Evolutionary conservation across 2,113 vertebrate genomes (phyloP).

Genomic region (Zosterops lateralis): DNA sequence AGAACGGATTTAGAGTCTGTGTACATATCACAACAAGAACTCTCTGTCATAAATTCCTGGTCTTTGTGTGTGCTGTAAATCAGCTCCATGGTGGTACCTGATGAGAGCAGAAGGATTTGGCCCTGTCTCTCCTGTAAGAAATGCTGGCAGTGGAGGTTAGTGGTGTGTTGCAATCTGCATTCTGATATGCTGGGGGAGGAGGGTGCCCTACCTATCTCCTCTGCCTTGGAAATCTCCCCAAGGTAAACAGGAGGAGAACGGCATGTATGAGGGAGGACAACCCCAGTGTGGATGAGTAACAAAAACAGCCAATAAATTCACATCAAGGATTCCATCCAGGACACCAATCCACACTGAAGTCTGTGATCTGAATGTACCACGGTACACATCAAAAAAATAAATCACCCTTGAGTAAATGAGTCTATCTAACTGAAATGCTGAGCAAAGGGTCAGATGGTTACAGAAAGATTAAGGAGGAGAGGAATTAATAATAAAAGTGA

Average conservation of each 20-base stretch:
- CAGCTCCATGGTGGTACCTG: not conserved
- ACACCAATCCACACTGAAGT: not conserved
- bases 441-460: not conserved
- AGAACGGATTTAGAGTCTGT: not conserved
- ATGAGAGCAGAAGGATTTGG: not conserved
- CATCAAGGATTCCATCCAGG: not conserved
- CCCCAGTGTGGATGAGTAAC: not conserved
- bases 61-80: not conserved
- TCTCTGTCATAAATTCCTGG: not conserved
- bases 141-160: not conserved
- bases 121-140: not conserved
- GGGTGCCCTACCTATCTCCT: not conserved
- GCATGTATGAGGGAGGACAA: not conserved
- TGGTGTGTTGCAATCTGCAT: not conserved
- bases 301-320: slow-evolving; percentile 18
- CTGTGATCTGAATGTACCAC: not conserved
- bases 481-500: not conserved
- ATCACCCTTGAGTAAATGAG: not conserved
- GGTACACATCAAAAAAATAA: not conserved
- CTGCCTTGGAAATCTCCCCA: not conserved
- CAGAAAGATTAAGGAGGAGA: not conserved
- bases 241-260: not conserved
- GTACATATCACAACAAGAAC: not conserved
- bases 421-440: not conserved
- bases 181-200: not conserved